Base-by-base conservation (phyloP, 2,797 vertebrate genomes). In the Leucoraja ocellata region DNA sequence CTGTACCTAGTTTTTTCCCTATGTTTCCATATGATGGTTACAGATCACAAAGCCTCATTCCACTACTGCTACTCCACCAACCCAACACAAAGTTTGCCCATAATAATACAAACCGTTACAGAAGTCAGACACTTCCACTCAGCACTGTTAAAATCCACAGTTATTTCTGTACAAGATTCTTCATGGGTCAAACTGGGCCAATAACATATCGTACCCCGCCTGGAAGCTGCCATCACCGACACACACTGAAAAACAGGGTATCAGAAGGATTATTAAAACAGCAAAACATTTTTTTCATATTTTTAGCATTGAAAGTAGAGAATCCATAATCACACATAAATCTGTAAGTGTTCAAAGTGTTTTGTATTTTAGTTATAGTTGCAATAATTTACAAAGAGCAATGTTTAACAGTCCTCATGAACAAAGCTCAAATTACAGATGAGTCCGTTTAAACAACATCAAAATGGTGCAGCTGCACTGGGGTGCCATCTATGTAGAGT, bases 111-210 rank as follows among this genome's bases (percentile, higher is more conserved):
- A 94, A 99, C 99, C 96, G 97, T 97, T 93, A 98, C 97, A 74
- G 98, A 96, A 61, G 97, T 97, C 3, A 99, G 96, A 93, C 97
- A 98, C 95, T 96, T 97, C 95, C 97, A 98, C 7, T 97, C 94
- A 93, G 95, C 95, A 1, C 97, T 97, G 93, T 97, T 97, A 84
- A 98, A 95, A 93, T 99, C 98, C 54, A 97, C 93, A 0, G 94
- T 95, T 0, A 96, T 95, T 94, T 99, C 98, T 0, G 94, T 95
- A 94, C 97, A 99, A 93, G 96, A 96, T 10, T 97, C 98, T 94
- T 99, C 98, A 7, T 97, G 97, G 0, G 96, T 95, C 93, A 99
- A 95, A 63, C 95, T 98, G 93, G 97, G 96, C 98, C 99, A 99
- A 94, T 98, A 97, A 16, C 98, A 98, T 81, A 98, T 95, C 0